Percentiles rank a stretch among this genome's conserved stretches.
phyloP scores from a whole-genome alignment of 2,888 invertebrate species.

The Acheta domesticus region DNA sequence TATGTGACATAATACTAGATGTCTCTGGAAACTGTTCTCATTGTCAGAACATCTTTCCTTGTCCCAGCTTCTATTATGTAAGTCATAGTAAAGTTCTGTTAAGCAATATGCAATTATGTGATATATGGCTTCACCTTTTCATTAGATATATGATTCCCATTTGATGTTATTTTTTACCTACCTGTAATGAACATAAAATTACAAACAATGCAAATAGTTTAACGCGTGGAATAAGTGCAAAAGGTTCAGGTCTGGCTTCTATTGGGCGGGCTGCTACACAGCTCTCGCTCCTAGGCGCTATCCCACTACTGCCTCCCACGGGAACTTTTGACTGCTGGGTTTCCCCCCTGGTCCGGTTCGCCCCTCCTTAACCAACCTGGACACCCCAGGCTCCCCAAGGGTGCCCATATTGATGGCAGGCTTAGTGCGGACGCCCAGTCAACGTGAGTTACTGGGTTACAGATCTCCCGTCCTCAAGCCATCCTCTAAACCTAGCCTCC shows the following conservation, averaged over 20 bases:
- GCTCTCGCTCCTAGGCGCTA: constrained; percentile 94
- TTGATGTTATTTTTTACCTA: too few species aligned
- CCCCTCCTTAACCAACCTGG: constrained; percentile 96
- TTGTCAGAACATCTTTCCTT: too few species aligned
- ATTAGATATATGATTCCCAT: too few species aligned
- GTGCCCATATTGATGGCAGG: constrained; percentile 94
- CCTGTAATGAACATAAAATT: too few species aligned
- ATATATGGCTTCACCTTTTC: too few species aligned
- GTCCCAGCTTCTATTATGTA: too few species aligned
- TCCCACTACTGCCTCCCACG: constrained; percentile 98
- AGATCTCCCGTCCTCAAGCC: constrained; percentile 87
- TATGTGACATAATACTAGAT: too few species aligned
- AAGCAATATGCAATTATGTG: too few species aligned
- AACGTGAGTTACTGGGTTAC: constrained; percentile 64
- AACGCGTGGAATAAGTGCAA: constrained; percentile 48
- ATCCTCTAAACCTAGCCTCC: constrained; percentile 88
- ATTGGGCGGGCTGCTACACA: constrained; percentile 81
- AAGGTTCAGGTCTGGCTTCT: constrained; percentile 70
- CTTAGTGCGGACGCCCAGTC: constrained; percentile 96
- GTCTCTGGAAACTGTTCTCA: too few species aligned
- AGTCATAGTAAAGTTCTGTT: too few species aligned
- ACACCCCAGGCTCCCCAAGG: constrained; percentile 75
- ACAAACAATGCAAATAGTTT: too few species aligned
- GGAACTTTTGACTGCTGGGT: constrained; percentile 99
- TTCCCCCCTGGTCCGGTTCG: constrained; percentile 98